These are phyloP conservation scores for Equus quagga DNA, from an alignment of 2,113 vertebrate species.

Conservation along the genomic window DNA sequence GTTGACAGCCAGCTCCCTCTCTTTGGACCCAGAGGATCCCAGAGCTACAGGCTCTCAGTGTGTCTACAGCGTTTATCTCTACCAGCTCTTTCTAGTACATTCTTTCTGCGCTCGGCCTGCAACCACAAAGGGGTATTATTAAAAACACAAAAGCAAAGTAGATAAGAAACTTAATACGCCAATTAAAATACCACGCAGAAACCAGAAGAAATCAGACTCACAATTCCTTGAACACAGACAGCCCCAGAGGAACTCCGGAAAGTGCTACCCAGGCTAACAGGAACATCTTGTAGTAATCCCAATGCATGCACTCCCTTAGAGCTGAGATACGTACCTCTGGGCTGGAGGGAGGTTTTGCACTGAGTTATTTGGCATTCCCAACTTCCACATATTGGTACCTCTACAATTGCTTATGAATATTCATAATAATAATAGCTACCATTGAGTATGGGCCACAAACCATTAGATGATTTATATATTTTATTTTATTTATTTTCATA, in stretches of 20 bases:
- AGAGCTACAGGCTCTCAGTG: neutral
- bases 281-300: neutral
- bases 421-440: neutral
- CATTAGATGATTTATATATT: neutral
- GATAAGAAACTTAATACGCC: conserved; percentile 72
- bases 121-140: conserved; percentile 60
- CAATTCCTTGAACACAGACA: conserved; percentile 30
- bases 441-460: neutral
- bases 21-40: neutral
- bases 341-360: neutral
- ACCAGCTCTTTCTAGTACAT: neutral
- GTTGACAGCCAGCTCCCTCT: neutral
- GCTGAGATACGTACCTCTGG: neutral
- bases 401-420: neutral
- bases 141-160: conserved; percentile 66
- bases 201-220: conserved; percentile 77
- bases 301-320: neutral
- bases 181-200: conserved; percentile 84
- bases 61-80: neutral
- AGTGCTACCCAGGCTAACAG: neutral
- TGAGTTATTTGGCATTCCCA: neutral
- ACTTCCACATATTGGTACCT: neutral
- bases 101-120: neutral
- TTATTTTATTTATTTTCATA: neutral
- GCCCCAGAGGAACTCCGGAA: neutral